phyloP scores from a whole-genome alignment of 2,797 vertebrate species.

The Melanogrammus aeglefinus region DNA sequence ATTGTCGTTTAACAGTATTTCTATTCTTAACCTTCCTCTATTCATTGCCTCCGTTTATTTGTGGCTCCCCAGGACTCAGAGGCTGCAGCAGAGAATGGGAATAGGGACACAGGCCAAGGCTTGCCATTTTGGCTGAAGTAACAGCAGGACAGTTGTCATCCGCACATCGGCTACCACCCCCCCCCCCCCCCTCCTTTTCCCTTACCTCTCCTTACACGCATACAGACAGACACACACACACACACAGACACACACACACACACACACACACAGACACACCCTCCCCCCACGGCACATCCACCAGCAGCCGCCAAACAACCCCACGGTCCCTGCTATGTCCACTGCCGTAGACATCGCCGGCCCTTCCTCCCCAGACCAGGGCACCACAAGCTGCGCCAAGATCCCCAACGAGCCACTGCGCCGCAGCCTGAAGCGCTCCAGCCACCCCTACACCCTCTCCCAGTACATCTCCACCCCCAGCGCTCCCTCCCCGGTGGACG shows the following conservation, averaged over 20 bases:
- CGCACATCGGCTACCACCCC: slow-evolving; percentile 61
- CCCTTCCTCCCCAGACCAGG: slow-evolving; percentile 82
- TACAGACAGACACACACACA: slow-evolving; percentile 46
- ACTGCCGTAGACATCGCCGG: slow-evolving; percentile 75
- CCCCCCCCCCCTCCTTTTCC: slow-evolving; percentile 54
- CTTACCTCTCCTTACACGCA: slow-evolving; percentile 11
- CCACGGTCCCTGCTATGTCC: slow-evolving; percentile 67
- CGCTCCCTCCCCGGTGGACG: slow-evolving; percentile 61
- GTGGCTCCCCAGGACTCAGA: slow-evolving; percentile 65
- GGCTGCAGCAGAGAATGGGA: slow-evolving; percentile 74
- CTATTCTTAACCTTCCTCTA: slow-evolving; percentile 67
- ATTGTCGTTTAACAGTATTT: slow-evolving; percentile 50
- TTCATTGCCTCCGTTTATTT: slow-evolving; percentile 59
- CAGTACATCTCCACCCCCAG: slow-evolving; percentile 88
- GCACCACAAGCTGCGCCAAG: slow-evolving; percentile 85
- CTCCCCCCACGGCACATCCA: slow-evolving; percentile 49
- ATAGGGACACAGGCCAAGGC: slow-evolving; percentile 72
- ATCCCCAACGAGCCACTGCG: slow-evolving; percentile 96
- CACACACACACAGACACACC: slow-evolving; percentile 30
- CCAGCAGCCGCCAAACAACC: slow-evolving; percentile 3
- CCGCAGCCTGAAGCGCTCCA: slow-evolving; percentile 93
- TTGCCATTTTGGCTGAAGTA: slow-evolving; percentile 75
- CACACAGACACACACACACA: slow-evolving; percentile 42
- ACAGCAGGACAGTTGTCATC: slow-evolving; percentile 73
- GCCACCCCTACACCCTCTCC: slow-evolving; percentile 83